Percentiles rank a stretch among this genome's conserved stretches.
phyloP scores from a whole-genome alignment of 2,113 vertebrate species.

The Saguinus midas region DNA sequence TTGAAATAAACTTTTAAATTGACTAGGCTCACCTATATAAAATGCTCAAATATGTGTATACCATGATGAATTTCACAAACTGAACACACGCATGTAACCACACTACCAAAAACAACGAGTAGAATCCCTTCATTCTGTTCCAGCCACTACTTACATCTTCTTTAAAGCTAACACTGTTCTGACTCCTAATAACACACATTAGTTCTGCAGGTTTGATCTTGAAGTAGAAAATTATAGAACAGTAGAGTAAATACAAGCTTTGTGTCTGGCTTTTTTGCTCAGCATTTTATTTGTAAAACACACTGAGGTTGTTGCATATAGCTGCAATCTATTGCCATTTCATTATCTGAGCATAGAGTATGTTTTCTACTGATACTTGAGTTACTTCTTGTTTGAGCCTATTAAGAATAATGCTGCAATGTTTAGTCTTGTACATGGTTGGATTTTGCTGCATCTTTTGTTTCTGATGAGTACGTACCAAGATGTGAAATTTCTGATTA shows the following conservation, averaged over 20 bases:
- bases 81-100: background rate
- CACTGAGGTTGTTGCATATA: background rate
- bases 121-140: too few species aligned
- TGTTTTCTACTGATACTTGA: background rate
- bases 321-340: background rate
- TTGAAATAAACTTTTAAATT: background rate
- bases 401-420: background rate
- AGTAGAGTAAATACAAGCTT: background rate
- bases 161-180: background rate
- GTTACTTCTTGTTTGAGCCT: background rate
- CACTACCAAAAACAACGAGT: background rate
- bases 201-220: background rate
- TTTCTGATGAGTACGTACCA: background rate
- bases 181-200: background rate
- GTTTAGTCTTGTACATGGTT: background rate
- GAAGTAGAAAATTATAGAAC: background rate
- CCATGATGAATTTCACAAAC: background rate
- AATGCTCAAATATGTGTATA: background rate
- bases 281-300: background rate
- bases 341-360: accelerated
- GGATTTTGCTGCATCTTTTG: background rate
- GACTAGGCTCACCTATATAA: background rate
- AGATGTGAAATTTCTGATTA: background rate
- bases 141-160: background rate
- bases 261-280: background rate